Base-by-base conservation (phyloP, 2,797 vertebrate genomes). In the Margarornis squamiger region DNA sequence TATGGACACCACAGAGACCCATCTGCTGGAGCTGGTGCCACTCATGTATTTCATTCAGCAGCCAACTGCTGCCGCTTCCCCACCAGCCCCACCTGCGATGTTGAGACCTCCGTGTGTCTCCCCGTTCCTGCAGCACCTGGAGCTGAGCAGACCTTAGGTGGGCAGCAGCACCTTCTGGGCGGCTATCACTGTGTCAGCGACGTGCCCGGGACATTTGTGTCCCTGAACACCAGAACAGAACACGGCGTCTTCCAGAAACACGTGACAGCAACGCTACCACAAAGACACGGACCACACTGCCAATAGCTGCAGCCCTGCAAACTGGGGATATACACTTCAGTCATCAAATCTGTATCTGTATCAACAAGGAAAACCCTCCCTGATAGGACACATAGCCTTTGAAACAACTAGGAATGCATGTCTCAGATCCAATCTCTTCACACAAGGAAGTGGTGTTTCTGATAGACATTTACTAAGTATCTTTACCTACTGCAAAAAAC, bases 61-160 rank as follows among this genome's bases (percentile, higher is more conserved):
- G 49, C 12, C 46, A 45, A 36, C 48, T 27, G 67, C 59, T 59
- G 85, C 65, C 2, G 1, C 57, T 3, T 38, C 22, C 39, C 11
- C n/a, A 38, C 26, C 46, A 68, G 76, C 2, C 24, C 22, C 71
- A 65, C 30, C 45, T 0, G 0, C 0, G 1, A 27, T 0, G 32
- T 61, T 0, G 15, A 27, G 61, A 21, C 10, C 57, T 45, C 41
- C 18, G 20, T 0, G 11, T 2, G 54, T 30, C 43, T 65, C n/a
- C 34, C 34, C 63, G 61, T 46, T 83, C 36, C 39, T 41, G 38
- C 46, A 32, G 71, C 62, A 67, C 45, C 58, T 0, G 0, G 19
- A 49, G 55, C 45, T 1, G 4, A 48, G 66, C n/a, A 21, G 54
- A 57, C 71, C 43, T n/a, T 29, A 10, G 45, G 34, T 43, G 79